A percentile compares a stretch with the other conserved stretches of the same genome.
Conservation (phyloP, 2,113 vertebrate species). For the pig (Sus scrofa) region DNA sequence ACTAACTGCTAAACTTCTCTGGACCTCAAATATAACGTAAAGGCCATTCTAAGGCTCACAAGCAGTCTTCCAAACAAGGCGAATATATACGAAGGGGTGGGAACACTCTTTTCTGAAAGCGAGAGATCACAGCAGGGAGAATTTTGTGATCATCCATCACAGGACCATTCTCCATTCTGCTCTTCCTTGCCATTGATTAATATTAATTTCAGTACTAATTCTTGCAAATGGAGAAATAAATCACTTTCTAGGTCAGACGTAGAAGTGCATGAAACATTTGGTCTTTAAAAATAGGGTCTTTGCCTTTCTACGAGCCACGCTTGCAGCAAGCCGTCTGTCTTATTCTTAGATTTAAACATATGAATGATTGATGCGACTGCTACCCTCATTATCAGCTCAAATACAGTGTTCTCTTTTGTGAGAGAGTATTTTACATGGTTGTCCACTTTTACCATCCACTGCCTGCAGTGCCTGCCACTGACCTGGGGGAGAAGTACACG, state of each 20-base stretch:
- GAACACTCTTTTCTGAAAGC: conserved; percentile 62
- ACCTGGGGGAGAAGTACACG: not conserved
- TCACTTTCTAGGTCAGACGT: conserved; percentile 69
- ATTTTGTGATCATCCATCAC: conserved; percentile 75
- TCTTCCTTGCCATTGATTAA: conserved; percentile 80
- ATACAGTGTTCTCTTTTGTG: conserved; percentile 11
- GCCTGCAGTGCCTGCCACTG: not conserved
- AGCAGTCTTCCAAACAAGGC: conserved; percentile 49
- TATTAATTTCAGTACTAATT: conserved; percentile 82
- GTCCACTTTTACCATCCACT: not conserved
- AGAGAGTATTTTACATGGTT: not conserved
- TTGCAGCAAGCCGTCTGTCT: conserved; percentile 12
- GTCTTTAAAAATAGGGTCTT: conserved; percentile 81
- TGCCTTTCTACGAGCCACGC: conserved; percentile 60
- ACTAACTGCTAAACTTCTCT: conserved; percentile 38
- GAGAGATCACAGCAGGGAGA: conserved; percentile 37
- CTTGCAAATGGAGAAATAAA: conserved; percentile 77
- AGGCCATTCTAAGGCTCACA: not conserved
- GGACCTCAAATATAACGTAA: conserved; percentile 25
- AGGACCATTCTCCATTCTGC: conserved; percentile 58
- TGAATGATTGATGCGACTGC: conserved; percentile 49
- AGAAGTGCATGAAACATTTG: conserved; percentile 70
- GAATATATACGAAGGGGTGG: conserved; percentile 37
- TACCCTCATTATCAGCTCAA: conserved; percentile 1
- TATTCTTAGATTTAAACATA: conserved; percentile 56